These are phyloP conservation scores for Trichosurus vulpecula DNA, from an alignment of 2,797 vertebrate species.

Conservation along the genomic window DNA sequence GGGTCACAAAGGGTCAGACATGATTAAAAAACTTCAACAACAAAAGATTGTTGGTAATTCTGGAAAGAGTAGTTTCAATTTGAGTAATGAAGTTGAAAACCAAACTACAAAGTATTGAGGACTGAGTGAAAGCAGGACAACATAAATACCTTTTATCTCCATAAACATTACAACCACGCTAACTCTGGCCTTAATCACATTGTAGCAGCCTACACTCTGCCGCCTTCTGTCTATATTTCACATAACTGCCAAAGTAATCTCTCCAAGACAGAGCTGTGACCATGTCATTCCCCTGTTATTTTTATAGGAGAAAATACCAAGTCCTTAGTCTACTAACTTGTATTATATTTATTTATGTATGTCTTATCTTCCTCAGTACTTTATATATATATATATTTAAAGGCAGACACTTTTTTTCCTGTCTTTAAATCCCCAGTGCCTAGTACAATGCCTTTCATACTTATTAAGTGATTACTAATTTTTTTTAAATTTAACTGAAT, in stretches of 20 bases:
- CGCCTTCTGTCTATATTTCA: neutral
- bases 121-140: neutral
- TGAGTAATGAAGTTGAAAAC: neutral
- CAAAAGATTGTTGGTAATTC: neutral
- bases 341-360: neutral
- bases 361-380: neutral
- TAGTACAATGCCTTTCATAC: neutral
- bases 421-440: neutral
- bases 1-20: neutral
- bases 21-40: neutral
- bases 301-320: neutral
- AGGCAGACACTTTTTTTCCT: neutral
- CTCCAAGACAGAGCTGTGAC: neutral
- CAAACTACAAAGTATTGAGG: neutral
- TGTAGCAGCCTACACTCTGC: neutral
- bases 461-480: neutral
- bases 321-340: neutral
- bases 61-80: neutral
- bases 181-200: neutral
- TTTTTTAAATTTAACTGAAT: neutral
- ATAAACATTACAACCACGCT: neutral
- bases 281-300: neutral
- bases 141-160: neutral
- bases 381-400: neutral
- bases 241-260: neutral